Percentiles rank a stretch among this genome's conserved stretches.
Conservation (phyloP, 1,140 invertebrate genomes). For the Temnothorax longispinosus region DNA sequence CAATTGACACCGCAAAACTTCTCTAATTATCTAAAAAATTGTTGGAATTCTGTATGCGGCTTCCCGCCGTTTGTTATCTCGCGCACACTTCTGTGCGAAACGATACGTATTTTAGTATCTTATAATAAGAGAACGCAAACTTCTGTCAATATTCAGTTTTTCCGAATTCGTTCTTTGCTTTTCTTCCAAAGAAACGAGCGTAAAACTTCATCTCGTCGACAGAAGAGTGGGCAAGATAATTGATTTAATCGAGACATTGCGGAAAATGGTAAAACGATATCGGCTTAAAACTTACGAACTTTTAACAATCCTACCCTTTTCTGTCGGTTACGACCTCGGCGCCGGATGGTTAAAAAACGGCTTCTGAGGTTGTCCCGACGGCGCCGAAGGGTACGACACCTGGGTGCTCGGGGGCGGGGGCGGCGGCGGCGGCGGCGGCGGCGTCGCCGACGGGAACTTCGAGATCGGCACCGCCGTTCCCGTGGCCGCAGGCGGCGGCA, state of each 20-base stretch:
- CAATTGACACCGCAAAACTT: neutral
- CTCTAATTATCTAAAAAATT: conserved; percentile 3
- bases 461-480: conserved; percentile 17
- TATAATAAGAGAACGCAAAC: neutral
- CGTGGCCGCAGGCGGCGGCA: conserved; percentile 69
- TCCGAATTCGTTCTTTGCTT: neutral
- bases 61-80: neutral
- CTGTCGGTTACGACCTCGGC: conserved; percentile 78
- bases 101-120: neutral
- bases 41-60: neutral
- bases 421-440: conserved; percentile 37
- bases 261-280: conserved; percentile 5
- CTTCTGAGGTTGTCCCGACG: conserved; percentile 71
- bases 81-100: neutral
- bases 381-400: conserved; percentile 37
- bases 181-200: neutral
- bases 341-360: conserved; percentile 79
- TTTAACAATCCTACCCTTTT: conserved; percentile 69
- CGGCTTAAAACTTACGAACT: conserved; percentile 63
- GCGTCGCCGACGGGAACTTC: conserved; percentile 63
- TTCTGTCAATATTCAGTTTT: neutral
- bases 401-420: conserved; percentile 48
- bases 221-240: neutral
- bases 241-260: neutral
- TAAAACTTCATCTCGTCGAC: neutral